phyloP scores from a whole-genome alignment of 2,888 invertebrate genomes.

The Strigamia maritima region DNA sequence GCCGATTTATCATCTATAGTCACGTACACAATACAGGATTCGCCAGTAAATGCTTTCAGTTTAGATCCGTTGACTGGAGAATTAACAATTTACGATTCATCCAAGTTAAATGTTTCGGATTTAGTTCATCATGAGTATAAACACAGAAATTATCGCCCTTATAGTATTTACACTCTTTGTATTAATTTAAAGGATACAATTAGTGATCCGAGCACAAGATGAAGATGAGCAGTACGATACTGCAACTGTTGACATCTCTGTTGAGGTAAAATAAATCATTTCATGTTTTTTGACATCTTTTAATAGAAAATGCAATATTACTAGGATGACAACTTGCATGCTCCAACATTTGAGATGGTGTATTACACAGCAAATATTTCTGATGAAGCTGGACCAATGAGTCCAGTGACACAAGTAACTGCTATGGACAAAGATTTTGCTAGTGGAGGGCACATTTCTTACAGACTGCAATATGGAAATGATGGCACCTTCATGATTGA shows the following conservation, averaged over 20 bases:
- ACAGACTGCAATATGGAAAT: neutral
- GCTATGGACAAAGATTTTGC: slow-evolving; percentile 16
- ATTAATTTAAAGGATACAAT: neutral
- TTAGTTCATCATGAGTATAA: neutral
- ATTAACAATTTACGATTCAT: neutral
- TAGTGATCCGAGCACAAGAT: neutral
- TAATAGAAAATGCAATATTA: neutral
- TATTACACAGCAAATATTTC: neutral
- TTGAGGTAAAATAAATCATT: no score
- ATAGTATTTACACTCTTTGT: no score
- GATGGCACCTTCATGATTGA: neutral
- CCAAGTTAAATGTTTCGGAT: neutral
- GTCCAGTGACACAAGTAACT: slow-evolving; percentile 3
- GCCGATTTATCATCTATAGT: neutral
- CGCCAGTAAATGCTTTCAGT: neutral
- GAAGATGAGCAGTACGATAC: neutral
- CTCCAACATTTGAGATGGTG: neutral
- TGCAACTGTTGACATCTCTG: neutral
- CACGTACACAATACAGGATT: neutral
- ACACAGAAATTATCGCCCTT: neutral
- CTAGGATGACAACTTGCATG: neutral
- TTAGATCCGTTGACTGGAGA: neutral
- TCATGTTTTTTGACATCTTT: neutral
- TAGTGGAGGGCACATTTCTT: neutral
- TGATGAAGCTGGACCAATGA: neutral